phyloP scores from a whole-genome alignment of 2,797 vertebrate species.

The Aeoliscus strigatus region DNA sequence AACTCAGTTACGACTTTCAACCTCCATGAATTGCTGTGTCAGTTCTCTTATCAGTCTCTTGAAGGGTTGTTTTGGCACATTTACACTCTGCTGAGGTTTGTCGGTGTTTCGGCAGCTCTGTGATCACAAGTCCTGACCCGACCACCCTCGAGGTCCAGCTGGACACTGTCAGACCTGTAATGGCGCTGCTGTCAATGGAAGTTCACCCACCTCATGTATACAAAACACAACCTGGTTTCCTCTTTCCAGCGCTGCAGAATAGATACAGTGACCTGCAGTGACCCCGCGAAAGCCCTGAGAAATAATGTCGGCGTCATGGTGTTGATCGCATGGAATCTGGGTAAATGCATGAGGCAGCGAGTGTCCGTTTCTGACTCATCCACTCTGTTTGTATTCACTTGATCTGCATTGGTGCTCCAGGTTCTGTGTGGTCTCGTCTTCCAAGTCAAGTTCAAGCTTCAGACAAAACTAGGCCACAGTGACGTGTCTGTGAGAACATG shows the following conservation, averaged over 20 bases:
- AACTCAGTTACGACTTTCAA: constrained; percentile 5
- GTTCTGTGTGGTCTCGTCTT: constrained; percentile 44
- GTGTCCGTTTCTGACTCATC: constrained; percentile 22
- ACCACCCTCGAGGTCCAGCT: constrained; percentile 58
- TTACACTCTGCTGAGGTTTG: constrained; percentile 22
- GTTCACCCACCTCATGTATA: constrained; percentile 36
- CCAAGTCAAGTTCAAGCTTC: constrained; percentile 9
- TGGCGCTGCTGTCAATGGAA: constrained; percentile 25
- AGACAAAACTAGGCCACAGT: constrained; percentile 17
- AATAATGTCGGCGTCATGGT: constrained; percentile 39
- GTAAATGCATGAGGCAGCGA: constrained; percentile 22
- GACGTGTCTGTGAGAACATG: neutral
- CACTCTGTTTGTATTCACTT: constrained; percentile 43
- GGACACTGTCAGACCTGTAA: constrained; percentile 53
- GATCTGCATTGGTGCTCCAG: constrained; percentile 36
- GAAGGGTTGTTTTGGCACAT: constrained; percentile 19
- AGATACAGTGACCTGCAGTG: constrained; percentile 23
- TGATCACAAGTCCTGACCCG: constrained; percentile 47
- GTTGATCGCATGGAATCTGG: constrained; percentile 48
- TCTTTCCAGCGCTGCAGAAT: constrained; percentile 20
- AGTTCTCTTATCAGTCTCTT: neutral
- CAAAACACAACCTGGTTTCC: constrained; percentile 45
- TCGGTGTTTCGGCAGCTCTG: constrained; percentile 27
- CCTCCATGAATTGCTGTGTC: constrained; percentile 5
- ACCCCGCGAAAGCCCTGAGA: constrained; percentile 18